phyloP scores from a whole-genome alignment of 2,888 invertebrate species.

The Entomobrya proxima region DNA sequence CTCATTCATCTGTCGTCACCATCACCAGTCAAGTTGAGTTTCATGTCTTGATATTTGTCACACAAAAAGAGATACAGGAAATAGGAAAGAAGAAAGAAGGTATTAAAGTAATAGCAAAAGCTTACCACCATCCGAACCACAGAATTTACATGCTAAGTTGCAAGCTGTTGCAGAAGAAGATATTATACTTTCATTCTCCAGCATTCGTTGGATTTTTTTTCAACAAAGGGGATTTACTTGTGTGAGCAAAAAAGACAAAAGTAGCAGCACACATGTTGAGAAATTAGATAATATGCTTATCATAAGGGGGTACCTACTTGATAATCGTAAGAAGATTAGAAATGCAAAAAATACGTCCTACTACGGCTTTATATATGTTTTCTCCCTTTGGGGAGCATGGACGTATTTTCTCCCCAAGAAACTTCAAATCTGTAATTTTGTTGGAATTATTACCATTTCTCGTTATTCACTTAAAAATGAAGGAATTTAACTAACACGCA shows the following conservation, averaged over 20 bases:
- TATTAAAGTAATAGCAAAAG: neutral
- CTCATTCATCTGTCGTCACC: slow-evolving; percentile 10
- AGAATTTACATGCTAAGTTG: neutral
- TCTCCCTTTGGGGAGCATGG: too few species aligned
- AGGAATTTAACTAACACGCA: slow-evolving; percentile 1
- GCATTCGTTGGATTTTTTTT: neutral
- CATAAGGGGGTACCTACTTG: too few species aligned
- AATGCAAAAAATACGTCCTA: too few species aligned
- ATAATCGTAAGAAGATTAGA: too few species aligned
- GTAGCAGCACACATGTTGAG: neutral
- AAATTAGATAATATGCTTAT: too few species aligned
- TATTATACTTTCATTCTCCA: neutral
- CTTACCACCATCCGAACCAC: neutral
- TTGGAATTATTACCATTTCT: neutral
- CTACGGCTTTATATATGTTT: too few species aligned
- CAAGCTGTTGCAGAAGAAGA: too few species aligned
- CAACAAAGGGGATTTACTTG: slow-evolving; percentile 7
- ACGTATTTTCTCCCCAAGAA: slow-evolving; percentile 13
- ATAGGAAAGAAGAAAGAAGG: neutral
- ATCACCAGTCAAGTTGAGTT: neutral
- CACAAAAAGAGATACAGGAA: too few species aligned
- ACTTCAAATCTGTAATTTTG: neutral
- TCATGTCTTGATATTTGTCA: neutral
- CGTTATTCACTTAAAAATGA: neutral
- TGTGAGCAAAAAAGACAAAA: slow-evolving; percentile 9